Evolutionary conservation across 2,797 vertebrate genomes (phyloP), one percentile per base, ranked within the genome.

Genomic region (Muscicapa comitata): DNA sequence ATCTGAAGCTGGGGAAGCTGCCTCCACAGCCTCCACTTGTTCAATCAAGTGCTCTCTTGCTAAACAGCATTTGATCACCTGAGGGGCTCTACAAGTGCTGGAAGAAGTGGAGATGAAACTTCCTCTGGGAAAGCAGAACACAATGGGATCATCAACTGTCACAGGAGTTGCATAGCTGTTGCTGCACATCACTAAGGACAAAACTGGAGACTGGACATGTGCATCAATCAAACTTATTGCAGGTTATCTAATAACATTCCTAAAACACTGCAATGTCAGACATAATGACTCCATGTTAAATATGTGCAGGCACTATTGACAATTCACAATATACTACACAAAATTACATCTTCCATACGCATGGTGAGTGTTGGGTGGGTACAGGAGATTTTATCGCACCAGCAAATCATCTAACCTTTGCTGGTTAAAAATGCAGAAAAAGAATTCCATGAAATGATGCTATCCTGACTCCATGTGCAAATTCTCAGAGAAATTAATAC

Each of bases 101-200:
- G 18, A 76, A 78, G 61, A 66, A 73, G 8, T 3, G 0, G 16
- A 82, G 55, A 67, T 17, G 6, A 63, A 73, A 29, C 15, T 38
- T 74, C 31, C 33, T 31, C 54, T 23, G 31, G 19, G 17, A 57
- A 84, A 40, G 37, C 9, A 70, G 74, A 76, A 72, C 1, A 0
- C 11, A 38, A 8, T 0, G 1, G 65, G 15, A 84, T 43, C 2
- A 0, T 20, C 13, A 33, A 6, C 9, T n/a, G n/a, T 42, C 0
- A 0, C 47, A 55, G 31, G 18, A 65, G 28, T 26, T 61, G 33
- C 7, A 17, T 4, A 40, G 38, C 40, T 77, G 28, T 21, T 74
- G 17, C 48, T 78, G 53, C 47, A 43, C 31, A 2, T 12, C 29
- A 31, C 29, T 57, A 26, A 53, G 25, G n/a, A 75, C 9, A 35